Evolutionary conservation across 1,140 invertebrate species (phyloP).

Genomic region (Ips nitidus): DNA sequence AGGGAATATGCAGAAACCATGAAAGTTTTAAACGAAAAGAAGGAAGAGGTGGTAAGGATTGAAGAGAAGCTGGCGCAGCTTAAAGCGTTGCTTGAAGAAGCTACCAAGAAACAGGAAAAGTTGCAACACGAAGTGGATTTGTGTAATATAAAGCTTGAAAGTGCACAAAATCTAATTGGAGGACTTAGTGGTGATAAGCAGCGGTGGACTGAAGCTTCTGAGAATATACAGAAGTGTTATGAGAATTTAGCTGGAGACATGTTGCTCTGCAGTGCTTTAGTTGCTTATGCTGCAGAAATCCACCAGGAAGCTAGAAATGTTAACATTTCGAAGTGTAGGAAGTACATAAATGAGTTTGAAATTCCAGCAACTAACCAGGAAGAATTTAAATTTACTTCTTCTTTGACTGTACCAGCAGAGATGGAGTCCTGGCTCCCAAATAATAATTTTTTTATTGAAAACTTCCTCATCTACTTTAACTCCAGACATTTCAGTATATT

Average conservation of each 20-base stretch:
- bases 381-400: conserved; percentile 69
- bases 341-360: conserved; percentile 61
- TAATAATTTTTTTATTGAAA: conserved; percentile 86
- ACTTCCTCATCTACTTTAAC: conserved; percentile 80
- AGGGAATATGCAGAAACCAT: conserved; percentile 77
- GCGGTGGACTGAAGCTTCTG: conserved; percentile 79
- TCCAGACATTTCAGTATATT: conserved; percentile 80
- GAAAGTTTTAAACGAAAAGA: conserved; percentile 78
- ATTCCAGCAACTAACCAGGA: conserved; percentile 65
- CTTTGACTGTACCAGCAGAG: conserved; percentile 66
- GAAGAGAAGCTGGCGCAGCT: conserved; percentile 76
- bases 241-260: conserved; percentile 83
- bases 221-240: conserved; percentile 70
- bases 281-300: conserved; percentile 75
- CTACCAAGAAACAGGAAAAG: conserved; percentile 65
- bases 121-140: conserved; percentile 84
- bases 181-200: conserved; percentile 86
- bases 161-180: conserved; percentile 81
- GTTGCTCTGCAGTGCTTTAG: conserved; percentile 79
- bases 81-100: conserved; percentile 69
- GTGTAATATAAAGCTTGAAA: conserved; percentile 82
- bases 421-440: conserved; percentile 87
- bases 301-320: conserved; percentile 73
- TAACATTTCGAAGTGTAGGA: conserved; percentile 68
- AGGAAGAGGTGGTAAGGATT: conserved; percentile 69